Conservation (phyloP, 2,113 vertebrate genomes). For the Perccottus glenii region DNA sequence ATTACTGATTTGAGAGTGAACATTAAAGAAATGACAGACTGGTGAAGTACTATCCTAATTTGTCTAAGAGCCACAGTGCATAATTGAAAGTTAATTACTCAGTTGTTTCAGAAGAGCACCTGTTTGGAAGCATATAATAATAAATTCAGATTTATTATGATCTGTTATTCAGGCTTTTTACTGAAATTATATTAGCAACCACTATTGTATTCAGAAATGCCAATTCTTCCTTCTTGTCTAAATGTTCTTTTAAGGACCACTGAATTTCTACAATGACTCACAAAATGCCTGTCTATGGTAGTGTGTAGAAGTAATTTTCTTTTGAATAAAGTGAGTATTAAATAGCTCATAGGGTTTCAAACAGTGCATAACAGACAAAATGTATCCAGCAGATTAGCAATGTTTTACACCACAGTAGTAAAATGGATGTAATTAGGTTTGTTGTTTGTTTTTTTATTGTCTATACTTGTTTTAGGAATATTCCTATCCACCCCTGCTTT, state of each 20-base stretch:
- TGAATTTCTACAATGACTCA: not conserved
- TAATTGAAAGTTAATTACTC: constrained; percentile 14
- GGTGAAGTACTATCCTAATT: constrained; percentile 1
- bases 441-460: no score
- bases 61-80: not conserved
- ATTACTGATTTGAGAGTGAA: constrained; percentile 1
- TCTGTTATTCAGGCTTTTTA: not conserved
- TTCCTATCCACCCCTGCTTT: no score
- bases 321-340: no score
- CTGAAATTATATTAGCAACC: not conserved
- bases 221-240: no score
- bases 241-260: not conserved
- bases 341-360: no score
- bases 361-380: no score
- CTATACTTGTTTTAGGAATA: no score
- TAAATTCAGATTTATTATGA: not conserved
- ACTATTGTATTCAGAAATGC: not conserved
- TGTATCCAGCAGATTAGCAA: no score
- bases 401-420: no score
- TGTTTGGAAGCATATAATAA: constrained; percentile 6
- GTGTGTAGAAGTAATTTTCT: no score
- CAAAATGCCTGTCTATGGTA: not conserved
- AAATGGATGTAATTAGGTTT: no score
- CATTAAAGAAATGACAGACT: constrained; percentile 9
- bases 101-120: constrained; percentile 6